Base-by-base conservation (phyloP, 2,797 vertebrate species). In the Tympanoctomys barrerae region DNA sequence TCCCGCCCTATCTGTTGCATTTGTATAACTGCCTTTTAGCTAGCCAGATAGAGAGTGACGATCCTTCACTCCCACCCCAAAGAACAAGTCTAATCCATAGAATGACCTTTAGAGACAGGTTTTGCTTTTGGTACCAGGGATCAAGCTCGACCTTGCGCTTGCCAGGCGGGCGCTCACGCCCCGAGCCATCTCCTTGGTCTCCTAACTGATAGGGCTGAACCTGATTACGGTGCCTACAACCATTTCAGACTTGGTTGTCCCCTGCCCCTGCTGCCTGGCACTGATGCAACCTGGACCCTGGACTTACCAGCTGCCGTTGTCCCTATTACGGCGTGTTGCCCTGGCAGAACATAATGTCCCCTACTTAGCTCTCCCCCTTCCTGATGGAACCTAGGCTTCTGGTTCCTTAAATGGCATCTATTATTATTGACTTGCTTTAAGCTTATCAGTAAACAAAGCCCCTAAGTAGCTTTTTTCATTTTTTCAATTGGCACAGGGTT, bases 361-460 rank as follows among this genome's bases (percentile, higher is more conserved):
- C 26, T 49, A 1, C 59, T 71, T 42, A 33, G 57, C 46, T 82
- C 86, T 75, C 6, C 66, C 54, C 59, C 19, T 26, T 91, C 36
- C 71, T 90, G 4, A 22, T 39, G 54, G 49, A 81, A 13, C 66
- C 54, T 6, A 21, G 54, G 78, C 36, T 82, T 81, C 24, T 64
- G 61, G 31, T 70, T 52, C 31, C 80, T 83, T 59, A 39, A 92
- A 85, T 79, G 75, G 31, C 28, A 24, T 94, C 87, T 92, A 0
- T 83, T 91, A 33, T 68, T 61, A 88, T 26, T 88, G 79, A 66
- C 82, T 95, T 75, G 62, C 82, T 39, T 93, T 62, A 22, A 80
- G 49, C 64, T 95, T 94, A 82, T 89, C 84, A 83, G 81, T 81
- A 89, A 49, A 82, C 61, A 36, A 62, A 86, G 66, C 19, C 64